These are phyloP conservation scores for Orchestes rusci DNA, from an alignment of 2,888 invertebrate species.

Conservation along the genomic window DNA sequence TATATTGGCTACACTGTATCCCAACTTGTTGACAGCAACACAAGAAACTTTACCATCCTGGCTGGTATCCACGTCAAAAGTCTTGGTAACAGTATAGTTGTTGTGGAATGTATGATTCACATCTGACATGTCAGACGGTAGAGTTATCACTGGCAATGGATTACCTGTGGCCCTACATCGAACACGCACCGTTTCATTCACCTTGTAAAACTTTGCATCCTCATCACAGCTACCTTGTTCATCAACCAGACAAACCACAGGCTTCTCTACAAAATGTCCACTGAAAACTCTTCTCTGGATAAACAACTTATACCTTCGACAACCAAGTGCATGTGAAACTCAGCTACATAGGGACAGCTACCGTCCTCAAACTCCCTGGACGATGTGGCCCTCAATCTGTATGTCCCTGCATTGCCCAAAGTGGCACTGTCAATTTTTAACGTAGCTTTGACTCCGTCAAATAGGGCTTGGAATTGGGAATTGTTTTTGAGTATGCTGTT, in stretches of 20 bases:
- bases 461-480: constrained; percentile 1
- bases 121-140: background rate
- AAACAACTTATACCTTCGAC: constrained; percentile 9
- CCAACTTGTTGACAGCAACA: constrained; percentile 42
- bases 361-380: background rate
- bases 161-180: constrained; percentile 49
- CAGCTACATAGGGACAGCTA: constrained; percentile 7
- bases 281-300: background rate
- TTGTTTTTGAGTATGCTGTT: constrained; percentile 11
- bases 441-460: constrained; percentile 1
- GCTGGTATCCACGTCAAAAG: constrained; percentile 6
- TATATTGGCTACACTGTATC: constrained; percentile 28
- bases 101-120: background rate
- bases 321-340: constrained; percentile 8
- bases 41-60: constrained; percentile 45
- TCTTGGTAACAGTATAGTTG: too few species aligned
- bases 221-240: constrained; percentile 27
- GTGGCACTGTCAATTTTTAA: constrained; percentile 9
- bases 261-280: constrained; percentile 8
- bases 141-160: constrained; percentile 45
- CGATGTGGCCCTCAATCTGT: constrained; percentile 7
- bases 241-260: background rate
- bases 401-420: constrained; percentile 9
- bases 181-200: constrained; percentile 43
- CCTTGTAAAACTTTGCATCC: constrained; percentile 42